These are phyloP conservation scores for Ranitomeya imitator DNA, from an alignment of 2,113 vertebrate species.

Conservation along the genomic window DNA sequence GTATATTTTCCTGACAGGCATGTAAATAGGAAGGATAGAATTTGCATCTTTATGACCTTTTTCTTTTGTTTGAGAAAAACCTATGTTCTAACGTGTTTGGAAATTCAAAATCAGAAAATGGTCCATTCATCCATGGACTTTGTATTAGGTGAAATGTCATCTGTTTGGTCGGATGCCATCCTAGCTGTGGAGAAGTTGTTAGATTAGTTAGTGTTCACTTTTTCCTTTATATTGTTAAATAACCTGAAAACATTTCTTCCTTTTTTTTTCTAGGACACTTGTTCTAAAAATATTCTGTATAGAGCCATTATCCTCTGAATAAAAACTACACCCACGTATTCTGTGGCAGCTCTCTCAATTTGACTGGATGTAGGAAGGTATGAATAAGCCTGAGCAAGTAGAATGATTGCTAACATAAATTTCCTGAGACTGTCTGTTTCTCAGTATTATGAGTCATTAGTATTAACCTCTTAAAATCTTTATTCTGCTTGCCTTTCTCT, in stretches of 20 bases:
- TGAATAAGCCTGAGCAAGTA: constrained; percentile 71
- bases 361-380: constrained; percentile 71
- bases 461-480: constrained; percentile 63
- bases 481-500: neutral
- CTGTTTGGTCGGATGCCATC: neutral
- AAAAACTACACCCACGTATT: constrained; percentile 62
- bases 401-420: constrained; percentile 65
- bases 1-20: no score
- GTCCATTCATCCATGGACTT: neutral
- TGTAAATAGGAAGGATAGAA: no score
- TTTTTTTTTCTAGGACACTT: constrained; percentile 58
- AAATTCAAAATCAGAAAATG: neutral
- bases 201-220: constrained; percentile 36
- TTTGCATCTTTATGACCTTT: no score
- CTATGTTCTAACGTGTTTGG: no score
- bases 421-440: constrained; percentile 65
- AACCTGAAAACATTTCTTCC: constrained; percentile 43
- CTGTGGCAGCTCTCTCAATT: constrained; percentile 60
- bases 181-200: neutral
- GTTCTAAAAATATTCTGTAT: constrained; percentile 61
- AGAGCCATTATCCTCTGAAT: constrained; percentile 60
- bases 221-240: constrained; percentile 46
- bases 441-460: constrained; percentile 71
- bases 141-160: neutral
- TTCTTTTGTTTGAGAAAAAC: no score